A percentile compares a stretch with the other conserved stretches of the same genome.
These are phyloP conservation scores for Oxygymnocypris stewartii DNA, from an alignment of 2,113 vertebrate species.

Conservation along the genomic window DNA sequence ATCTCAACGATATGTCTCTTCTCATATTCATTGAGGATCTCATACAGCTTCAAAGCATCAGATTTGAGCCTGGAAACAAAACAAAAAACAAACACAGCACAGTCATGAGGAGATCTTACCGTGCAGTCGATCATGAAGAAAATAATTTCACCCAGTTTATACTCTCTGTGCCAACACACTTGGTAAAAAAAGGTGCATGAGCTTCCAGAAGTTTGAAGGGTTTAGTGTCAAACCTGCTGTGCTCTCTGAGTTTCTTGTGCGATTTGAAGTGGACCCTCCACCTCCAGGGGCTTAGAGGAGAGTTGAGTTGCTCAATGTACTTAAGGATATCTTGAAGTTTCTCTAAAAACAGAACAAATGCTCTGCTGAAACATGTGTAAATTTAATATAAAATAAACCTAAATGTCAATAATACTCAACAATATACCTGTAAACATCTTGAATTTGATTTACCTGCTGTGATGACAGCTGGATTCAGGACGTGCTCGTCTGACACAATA, in stretches of 20 bases:
- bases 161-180: not conserved
- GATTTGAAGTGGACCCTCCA: constrained; percentile 96
- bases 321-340: constrained; percentile 81
- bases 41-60: constrained; percentile 81
- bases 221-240: constrained; percentile 80
- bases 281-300: constrained; percentile 85
- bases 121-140: not conserved
- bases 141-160: not conserved
- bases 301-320: constrained; percentile 84
- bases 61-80: constrained; percentile 78
- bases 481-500: constrained; percentile 87
- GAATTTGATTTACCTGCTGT: constrained; percentile 71
- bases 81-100: not conserved
- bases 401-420: too few relatives aligned
- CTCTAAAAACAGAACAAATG: constrained; percentile 69
- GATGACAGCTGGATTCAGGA: constrained; percentile 85
- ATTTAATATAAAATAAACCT: too few relatives aligned
- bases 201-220: not conserved
- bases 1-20: constrained; percentile 91
- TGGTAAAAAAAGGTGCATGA: not conserved
- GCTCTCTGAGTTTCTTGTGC: constrained; percentile 89
- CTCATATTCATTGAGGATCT: constrained; percentile 82
- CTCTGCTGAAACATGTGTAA: not conserved
- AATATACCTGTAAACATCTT: too few relatives aligned
- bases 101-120: too few relatives aligned